A percentile compares a stretch with the other conserved stretches of the same genome.
phyloP scores from a whole-genome alignment of 30 jellyfish, hydroid and myxozoan genomes.

The Phacellophora camtschatica region DNA sequence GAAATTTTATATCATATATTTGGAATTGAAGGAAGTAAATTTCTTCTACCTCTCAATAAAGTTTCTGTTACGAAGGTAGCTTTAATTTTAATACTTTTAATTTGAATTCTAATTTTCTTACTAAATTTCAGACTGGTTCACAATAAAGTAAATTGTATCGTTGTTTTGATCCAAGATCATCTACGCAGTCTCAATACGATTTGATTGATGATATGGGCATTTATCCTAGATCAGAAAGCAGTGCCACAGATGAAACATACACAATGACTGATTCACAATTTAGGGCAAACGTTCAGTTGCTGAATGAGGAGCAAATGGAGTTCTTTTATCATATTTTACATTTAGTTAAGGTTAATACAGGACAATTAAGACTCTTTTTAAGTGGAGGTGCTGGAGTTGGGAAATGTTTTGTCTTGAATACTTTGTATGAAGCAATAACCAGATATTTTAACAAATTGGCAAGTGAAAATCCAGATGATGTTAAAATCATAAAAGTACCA shows the following conservation, averaged over 20 bases:
- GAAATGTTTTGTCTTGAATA: neutral
- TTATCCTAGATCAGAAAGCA: conserved; percentile 10
- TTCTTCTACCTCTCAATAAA: too few relatives aligned
- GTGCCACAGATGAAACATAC: neutral
- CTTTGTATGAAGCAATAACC: neutral
- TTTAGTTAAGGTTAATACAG: neutral
- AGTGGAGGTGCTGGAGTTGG: conserved; percentile 48
- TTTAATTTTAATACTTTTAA: too few relatives aligned
- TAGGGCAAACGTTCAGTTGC: neutral
- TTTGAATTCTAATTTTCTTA: too few relatives aligned
- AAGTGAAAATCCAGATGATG: conserved; percentile 37
- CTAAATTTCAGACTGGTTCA: too few relatives aligned
- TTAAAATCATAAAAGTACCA: conserved; percentile 5
- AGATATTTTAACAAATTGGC: neutral
- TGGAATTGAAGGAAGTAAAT: too few relatives aligned
- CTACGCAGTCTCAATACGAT: neutral
- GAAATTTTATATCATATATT: too few relatives aligned
- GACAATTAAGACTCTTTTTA: neutral
- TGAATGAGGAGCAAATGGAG: neutral
- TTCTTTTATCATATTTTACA: conserved; percentile 19
- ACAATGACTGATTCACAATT: neutral
- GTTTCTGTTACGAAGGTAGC: too few relatives aligned
- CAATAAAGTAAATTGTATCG: conserved; percentile 1
- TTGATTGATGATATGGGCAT: neutral
- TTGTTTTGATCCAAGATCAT: conserved; percentile 14